Conservation (phyloP, 1,140 invertebrate species). For the Cydia amplana region DNA sequence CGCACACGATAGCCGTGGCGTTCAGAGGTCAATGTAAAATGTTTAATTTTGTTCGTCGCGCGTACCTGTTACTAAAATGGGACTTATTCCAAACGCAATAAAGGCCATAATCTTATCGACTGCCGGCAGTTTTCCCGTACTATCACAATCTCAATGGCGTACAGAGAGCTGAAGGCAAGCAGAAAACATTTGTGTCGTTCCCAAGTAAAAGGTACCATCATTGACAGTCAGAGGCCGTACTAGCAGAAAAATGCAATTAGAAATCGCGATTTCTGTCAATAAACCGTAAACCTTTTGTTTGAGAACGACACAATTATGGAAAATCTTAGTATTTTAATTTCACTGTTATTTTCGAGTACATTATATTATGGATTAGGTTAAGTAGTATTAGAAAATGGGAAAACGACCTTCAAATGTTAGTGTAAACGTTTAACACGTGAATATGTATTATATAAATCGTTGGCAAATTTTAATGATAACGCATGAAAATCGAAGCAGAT, state of each 20-base stretch:
- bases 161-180: constrained; percentile 27
- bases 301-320: not conserved
- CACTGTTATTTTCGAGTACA: not conserved
- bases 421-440: not conserved
- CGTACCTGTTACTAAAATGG: not conserved
- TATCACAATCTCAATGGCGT: constrained; percentile 26
- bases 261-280: too few species aligned
- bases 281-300: not conserved
- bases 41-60: not conserved
- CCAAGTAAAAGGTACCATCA: not conserved
- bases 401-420: constrained; percentile 7
- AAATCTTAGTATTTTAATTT: not conserved
- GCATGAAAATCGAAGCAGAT: not conserved
- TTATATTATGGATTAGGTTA: not conserved
- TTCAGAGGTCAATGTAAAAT: too few species aligned
- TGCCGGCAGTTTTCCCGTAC: not conserved
- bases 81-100: not conserved
- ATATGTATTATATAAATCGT: not conserved
- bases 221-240: too few species aligned
- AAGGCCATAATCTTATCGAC: constrained; percentile 5
- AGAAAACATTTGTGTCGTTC: not conserved
- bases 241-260: not conserved
- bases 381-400: not conserved
- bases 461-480: not conserved
- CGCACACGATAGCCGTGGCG: too few species aligned